These are phyloP conservation scores for Cinclus mexicanus DNA, from an alignment of 2,113 vertebrate genomes.

Conservation along the genomic window DNA sequence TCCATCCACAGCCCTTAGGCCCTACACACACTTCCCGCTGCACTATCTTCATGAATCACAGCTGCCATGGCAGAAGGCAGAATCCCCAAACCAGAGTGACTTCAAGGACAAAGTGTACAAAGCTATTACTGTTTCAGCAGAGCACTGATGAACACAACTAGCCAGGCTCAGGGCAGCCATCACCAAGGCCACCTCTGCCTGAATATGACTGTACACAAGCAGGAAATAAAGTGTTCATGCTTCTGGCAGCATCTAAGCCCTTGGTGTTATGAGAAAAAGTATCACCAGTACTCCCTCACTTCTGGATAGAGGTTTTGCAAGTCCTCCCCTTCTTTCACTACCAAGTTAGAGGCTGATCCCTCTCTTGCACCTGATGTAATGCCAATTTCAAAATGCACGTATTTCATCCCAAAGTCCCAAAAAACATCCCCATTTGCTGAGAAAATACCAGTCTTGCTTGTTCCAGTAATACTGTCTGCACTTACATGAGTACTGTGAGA, in stretches of 20 bases:
- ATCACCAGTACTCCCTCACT: neutral
- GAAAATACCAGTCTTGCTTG: neutral
- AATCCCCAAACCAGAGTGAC: neutral
- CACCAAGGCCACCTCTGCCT: neutral
- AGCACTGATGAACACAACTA: neutral
- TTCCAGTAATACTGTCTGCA: neutral
- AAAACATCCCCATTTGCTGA: neutral
- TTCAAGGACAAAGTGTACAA: neutral
- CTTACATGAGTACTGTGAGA: neutral
- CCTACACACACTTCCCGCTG: neutral
- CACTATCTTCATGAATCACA: rapidly evolving
- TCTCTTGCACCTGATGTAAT: neutral
- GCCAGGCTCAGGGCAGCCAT: neutral
- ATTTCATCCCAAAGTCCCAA: neutral
- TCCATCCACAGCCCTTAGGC: neutral
- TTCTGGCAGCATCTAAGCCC: neutral
- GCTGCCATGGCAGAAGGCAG: rapidly evolving
- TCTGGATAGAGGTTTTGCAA: neutral
- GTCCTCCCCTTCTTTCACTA: neutral
- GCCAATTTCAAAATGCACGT: neutral
- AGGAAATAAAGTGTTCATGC: neutral
- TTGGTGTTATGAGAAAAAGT: neutral
- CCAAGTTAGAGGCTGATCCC: neutral
- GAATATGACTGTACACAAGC: neutral
- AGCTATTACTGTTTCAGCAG: neutral